These are phyloP conservation scores for Loripinus fragilis DNA, from an alignment of 2,888 invertebrate species.

Conservation along the genomic window DNA sequence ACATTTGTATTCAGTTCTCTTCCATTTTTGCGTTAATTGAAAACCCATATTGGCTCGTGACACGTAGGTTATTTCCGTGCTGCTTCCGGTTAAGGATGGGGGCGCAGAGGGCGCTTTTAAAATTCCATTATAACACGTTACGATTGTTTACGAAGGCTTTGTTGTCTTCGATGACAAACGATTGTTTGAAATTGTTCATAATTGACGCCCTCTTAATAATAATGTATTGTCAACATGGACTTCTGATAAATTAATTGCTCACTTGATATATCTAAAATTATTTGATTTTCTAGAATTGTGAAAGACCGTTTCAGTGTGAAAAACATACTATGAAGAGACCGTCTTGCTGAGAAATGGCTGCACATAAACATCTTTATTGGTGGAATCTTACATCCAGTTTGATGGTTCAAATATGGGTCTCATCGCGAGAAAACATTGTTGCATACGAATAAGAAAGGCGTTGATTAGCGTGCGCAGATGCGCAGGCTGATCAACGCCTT, in stretches of 20 bases:
- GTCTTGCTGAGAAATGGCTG: no score
- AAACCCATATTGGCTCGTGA: not conserved
- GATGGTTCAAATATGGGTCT: no score
- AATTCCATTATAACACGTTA: slow-evolving; percentile 35
- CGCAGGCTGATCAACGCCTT: no score
- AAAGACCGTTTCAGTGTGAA: no score
- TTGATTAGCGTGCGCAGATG: no score
- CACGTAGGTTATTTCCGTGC: slow-evolving; percentile 21
- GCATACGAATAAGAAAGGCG: no score
- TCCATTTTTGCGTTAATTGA: not conserved
- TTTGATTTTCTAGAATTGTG: not conserved
- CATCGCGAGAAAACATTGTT: no score
- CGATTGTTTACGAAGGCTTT: slow-evolving; percentile 38
- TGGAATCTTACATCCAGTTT: no score
- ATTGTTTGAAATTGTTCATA: slow-evolving; percentile 21
- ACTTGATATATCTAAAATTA: slow-evolving; percentile 5
- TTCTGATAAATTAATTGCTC: slow-evolving; percentile 7
- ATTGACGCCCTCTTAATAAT: slow-evolving; percentile 14
- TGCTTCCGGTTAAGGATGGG: not conserved
- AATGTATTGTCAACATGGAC: not conserved
- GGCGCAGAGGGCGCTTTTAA: slow-evolving; percentile 29
- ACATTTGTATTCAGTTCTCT: slow-evolving; percentile 18
- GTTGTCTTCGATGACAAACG: not conserved
- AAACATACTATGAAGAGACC: no score
- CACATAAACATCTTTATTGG: no score